Evolutionary conservation across 2,113 vertebrate species (phyloP), one percentile per base, ranked within the genome.

Genomic region (Trichechus manatus): DNA sequence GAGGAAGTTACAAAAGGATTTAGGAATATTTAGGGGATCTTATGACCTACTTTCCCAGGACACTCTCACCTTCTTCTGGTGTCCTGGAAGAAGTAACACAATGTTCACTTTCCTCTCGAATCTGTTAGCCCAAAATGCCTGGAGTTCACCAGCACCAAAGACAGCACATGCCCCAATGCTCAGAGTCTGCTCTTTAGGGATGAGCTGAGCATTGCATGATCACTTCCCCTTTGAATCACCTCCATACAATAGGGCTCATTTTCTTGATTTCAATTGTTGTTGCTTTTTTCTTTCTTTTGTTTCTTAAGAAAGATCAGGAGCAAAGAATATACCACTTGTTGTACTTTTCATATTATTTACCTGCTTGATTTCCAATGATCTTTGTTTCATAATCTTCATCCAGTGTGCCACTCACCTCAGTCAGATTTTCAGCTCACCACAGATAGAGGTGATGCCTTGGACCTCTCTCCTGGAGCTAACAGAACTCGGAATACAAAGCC

Each of bases 341-440:
- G 31, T 61, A 44, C 13, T 33, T 75, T 81, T 20, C 19, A 4
- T 36, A 29, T 84, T 31, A 74, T 6, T 36, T 50, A 47, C 47
- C 63, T 9, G 25, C 22, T 77, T 64, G 9, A 53, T 85, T 91
- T 86, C 42, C 22, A 44, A 25, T 42, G 9, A 23, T 50, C 64
- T 63, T 42, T 36, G 27, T 77, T 72, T 68, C 44, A 11, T 10
- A 3, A 3, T 81, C 33, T 63, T 70, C 87, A 17, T 31, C 29
- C 15, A 29, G 19, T 0, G 4, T 22, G 1, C 1, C n/a, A 10
- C 31, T 31, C 3, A 5, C 74, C 59, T 81, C 20, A 1, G 6
- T 23, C 29, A 10, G 29, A 25, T 22, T 64, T 63, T 31, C 25
- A 33, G 1, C n/a, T 87, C 47, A 39, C 10, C 7, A 1, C 2